Evolutionary conservation across 2,113 vertebrate genomes (phyloP).

Genomic region (Nipponia nippon): DNA sequence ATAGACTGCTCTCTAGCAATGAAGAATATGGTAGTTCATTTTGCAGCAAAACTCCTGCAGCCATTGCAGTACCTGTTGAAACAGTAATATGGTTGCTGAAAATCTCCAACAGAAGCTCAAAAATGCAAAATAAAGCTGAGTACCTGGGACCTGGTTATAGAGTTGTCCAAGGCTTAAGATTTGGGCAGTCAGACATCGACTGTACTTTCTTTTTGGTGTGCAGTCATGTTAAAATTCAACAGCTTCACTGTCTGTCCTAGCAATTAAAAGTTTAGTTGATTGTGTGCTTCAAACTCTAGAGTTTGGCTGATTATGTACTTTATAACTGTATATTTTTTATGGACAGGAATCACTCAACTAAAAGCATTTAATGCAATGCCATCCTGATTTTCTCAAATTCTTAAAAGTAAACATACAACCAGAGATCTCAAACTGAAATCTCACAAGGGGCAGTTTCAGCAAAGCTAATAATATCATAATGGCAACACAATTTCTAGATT

Average conservation of each 20-base stretch:
- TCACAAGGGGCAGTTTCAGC: background rate
- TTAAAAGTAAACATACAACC: background rate
- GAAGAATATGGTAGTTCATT: slow-evolving; percentile 75
- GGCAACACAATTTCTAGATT: background rate
- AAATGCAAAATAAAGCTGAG: background rate
- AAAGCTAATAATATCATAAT: background rate
- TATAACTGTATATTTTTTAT: background rate
- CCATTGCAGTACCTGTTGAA: slow-evolving; percentile 81
- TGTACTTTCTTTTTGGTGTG: background rate
- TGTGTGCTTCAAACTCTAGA: background rate
- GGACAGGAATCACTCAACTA: background rate
- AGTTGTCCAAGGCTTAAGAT: background rate
- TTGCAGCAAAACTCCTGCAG: slow-evolving; percentile 84
- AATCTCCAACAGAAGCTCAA: background rate
- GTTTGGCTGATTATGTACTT: background rate
- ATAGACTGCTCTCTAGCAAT: slow-evolving; percentile 53
- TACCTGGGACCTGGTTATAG: background rate
- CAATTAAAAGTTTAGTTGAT: background rate
- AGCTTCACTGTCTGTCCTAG: background rate
- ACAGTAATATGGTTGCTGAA: background rate
- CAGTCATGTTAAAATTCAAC: background rate
- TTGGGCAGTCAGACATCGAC: background rate
- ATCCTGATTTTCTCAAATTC: background rate
- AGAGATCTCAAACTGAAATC: background rate
- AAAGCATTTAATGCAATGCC: background rate